Evolutionary conservation across 2,888 invertebrate genomes (phyloP), one percentile per base, ranked within the genome.

Genomic region (Caenorhabditis parvicauda): DNA sequence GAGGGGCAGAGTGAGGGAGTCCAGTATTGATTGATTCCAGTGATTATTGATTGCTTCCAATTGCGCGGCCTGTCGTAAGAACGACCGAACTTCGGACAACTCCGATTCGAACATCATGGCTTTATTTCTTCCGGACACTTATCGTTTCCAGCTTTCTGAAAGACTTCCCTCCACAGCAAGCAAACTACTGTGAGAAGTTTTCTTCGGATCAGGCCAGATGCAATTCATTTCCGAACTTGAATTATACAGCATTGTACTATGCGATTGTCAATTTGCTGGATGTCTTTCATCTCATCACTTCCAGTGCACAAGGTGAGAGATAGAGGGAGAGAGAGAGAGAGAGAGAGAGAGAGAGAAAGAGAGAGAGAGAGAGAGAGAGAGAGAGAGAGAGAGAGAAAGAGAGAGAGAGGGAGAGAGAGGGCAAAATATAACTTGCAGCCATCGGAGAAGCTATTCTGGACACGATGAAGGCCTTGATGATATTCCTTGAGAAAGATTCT

Each of bases 221-320:
- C 88, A 88, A 89, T 25, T 87, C 95, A 47, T 96, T 92, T 84
- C 96, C 96, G 7, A 94, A 90, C 84, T 86, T 98, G 73, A 95
- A 96, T 84, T 98, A 96, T 84, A 91, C 91, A 82, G 93, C 92
- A 5, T 86, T 98, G 43, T 95, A 92, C 83, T 90, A 91, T 82
- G 92, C 92, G 21, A 87, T 96, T 52, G 84, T 90, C 22, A 90
- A 90, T 77, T 86, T 93, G 66, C 89, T 95, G 49, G 95, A 96
- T 83, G 89, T 93, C n/a, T 90, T 92, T 24, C 90, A 93, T 14
- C 87, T 89, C 58, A 88, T 96, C 70, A 91, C 91, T 82, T 88
- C 90, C 81, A 93, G 92, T 39, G 83, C 83, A 59, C 61, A 64
- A 47, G 76, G 77, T 80, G 14, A 21, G 14, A 14, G 14, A 19